Evolutionary conservation across 2,888 invertebrate species (phyloP).

Genomic region (Drosophila austrosaltans): DNA sequence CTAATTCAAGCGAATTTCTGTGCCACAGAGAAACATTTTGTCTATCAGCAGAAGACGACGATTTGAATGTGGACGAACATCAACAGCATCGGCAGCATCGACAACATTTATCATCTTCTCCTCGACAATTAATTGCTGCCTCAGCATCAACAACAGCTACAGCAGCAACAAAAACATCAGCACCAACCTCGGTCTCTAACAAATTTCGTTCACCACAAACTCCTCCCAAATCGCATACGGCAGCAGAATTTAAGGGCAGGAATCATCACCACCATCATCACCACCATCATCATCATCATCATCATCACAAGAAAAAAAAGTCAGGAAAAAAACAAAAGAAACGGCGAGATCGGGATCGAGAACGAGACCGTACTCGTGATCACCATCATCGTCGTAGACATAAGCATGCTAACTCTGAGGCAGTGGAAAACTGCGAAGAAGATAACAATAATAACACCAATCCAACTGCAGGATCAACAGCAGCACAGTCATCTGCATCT

Average conservation of each 20-base stretch:
- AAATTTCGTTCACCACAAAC: constrained; percentile 57
- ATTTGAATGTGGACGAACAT: constrained; percentile 40
- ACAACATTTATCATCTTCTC: constrained; percentile 24
- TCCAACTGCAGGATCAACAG: constrained; percentile 35
- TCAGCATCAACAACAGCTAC: constrained; percentile 20
- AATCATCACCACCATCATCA: constrained; percentile 41
- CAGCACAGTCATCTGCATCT: constrained; percentile 50
- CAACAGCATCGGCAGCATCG: constrained; percentile 22
- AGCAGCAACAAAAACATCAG: constrained; percentile 33
- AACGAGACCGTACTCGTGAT: constrained; percentile 45
- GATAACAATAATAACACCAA: constrained; percentile 41
- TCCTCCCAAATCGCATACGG: constrained; percentile 55
- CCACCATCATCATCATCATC: constrained; percentile 54
- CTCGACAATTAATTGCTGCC: constrained; percentile 22
- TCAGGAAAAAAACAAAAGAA: constrained; percentile 81
- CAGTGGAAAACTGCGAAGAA: constrained; percentile 51
- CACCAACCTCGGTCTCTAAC: constrained; percentile 24
- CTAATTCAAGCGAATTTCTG: constrained; percentile 83
- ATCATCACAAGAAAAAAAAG: constrained; percentile 79
- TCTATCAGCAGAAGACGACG: constrained; percentile 80
- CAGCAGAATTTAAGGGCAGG: constrained; percentile 61
- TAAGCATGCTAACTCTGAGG: constrained; percentile 69
- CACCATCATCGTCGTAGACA: constrained; percentile 75
- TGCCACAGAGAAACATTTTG: constrained; percentile 83
- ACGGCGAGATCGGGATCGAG: constrained; percentile 72